A percentile compares a stretch with the other conserved stretches of the same genome.
Evolutionary conservation across 1,140 invertebrate species (phyloP).

Genomic region (Copidosoma floridanum): DNA sequence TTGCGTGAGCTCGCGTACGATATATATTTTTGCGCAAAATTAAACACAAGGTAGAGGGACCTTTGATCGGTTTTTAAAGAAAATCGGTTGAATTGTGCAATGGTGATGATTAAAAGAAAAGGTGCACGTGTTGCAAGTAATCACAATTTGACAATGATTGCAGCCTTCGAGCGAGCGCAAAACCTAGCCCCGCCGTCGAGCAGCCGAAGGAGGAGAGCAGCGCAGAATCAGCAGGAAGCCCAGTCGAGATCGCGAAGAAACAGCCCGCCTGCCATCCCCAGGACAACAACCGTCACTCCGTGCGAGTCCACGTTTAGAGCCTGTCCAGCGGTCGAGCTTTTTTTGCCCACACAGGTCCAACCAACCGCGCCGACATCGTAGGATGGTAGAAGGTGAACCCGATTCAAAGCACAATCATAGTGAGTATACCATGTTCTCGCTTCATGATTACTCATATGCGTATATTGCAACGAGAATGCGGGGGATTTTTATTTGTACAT

Average conservation of each 20-base stretch:
- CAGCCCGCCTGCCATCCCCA: background rate
- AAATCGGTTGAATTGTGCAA: too few species aligned
- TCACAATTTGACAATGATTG: too few species aligned
- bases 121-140: too few species aligned
- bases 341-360: conserved; percentile 45
- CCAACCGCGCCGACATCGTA: conserved; percentile 59
- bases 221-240: conserved; percentile 52
- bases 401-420: conserved; percentile 71
- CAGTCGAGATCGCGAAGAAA: conserved; percentile 33
- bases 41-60: too few species aligned
- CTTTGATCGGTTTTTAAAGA: too few species aligned
- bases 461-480: too few species aligned
- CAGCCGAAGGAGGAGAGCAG: conserved; percentile 54
- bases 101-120: too few species aligned
- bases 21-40: too few species aligned
- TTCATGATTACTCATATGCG: too few species aligned
- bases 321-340: conserved; percentile 33
- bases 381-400: conserved; percentile 78
- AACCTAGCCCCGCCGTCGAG: conserved; percentile 52
- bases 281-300: background rate
- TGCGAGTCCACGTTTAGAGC: too few species aligned
- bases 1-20: too few species aligned
- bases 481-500: too few species aligned
- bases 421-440: conserved; percentile 56
- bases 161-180: conserved; percentile 54